phyloP scores from a whole-genome alignment of 2,888 invertebrate species.

The Bedellia somnulentella region DNA sequence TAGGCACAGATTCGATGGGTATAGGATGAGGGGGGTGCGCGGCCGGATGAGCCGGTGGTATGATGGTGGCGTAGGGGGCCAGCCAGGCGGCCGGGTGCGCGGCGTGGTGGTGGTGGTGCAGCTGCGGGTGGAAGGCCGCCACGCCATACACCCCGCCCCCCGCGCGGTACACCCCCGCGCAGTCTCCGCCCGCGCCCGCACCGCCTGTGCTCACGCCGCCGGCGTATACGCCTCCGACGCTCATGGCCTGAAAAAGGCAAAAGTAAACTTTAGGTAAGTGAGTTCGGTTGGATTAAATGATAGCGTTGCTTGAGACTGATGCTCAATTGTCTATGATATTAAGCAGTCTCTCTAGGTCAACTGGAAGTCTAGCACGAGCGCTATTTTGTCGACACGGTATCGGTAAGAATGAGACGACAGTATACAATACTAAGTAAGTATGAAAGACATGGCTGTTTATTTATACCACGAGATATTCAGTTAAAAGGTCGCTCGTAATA shows the following conservation, averaged over 20 bases:
- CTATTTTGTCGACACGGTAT: too few species aligned
- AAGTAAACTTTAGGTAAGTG: neutral
- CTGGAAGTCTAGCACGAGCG: too few species aligned
- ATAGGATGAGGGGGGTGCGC: conserved; percentile 31
- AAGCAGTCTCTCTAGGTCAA: too few species aligned
- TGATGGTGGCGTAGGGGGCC: conserved; percentile 45
- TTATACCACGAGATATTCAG: too few species aligned
- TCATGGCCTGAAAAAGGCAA: conserved; percentile 30
- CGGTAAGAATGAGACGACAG: too few species aligned
- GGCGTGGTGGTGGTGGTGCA: conserved; percentile 45
- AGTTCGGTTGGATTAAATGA: too few species aligned
- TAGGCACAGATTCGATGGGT: conserved; percentile 52
- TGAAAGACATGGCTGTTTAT: too few species aligned
- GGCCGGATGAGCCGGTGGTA: conserved; percentile 31
- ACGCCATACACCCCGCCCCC: conserved; percentile 45
- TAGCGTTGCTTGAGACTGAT: too few species aligned
- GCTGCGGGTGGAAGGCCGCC: conserved; percentile 41
- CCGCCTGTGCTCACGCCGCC: conserved; percentile 27
- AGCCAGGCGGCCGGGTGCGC: conserved; percentile 37
- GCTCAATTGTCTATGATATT: too few species aligned
- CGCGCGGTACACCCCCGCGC: conserved; percentile 46
- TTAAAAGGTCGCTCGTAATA: too few species aligned
- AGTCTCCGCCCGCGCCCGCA: conserved; percentile 29
- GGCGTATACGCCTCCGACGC: conserved; percentile 46
- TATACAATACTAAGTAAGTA: too few species aligned